Evolutionary conservation across 2,888 invertebrate genomes (phyloP).

Genomic region (Caenorhabditis doughertyi): DNA sequence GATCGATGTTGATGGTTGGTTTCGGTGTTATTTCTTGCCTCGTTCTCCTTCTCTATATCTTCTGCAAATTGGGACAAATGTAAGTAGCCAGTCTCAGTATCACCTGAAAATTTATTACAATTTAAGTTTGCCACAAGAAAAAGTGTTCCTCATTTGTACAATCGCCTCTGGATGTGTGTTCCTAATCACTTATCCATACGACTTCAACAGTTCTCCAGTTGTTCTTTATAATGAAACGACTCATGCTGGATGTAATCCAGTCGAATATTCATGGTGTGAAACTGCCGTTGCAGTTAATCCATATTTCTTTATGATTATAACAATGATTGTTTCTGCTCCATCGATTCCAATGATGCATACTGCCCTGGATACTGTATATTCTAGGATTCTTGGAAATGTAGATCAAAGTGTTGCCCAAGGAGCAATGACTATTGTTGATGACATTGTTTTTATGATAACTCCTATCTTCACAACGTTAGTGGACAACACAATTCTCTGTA

Average conservation of each 20-base stretch:
- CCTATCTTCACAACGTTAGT: slow-evolving; percentile 68
- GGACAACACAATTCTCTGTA: not conserved
- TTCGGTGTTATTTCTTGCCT: slow-evolving; percentile 52
- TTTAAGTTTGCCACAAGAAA: slow-evolving; percentile 58
- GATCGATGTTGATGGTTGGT: slow-evolving; percentile 49
- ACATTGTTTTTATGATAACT: slow-evolving; percentile 66
- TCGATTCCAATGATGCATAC: slow-evolving; percentile 62
- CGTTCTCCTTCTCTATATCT: slow-evolving; percentile 58
- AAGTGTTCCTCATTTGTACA: slow-evolving; percentile 50
- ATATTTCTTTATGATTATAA: slow-evolving; percentile 49
- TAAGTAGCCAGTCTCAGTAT: slow-evolving; percentile 16
- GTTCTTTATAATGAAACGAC: slow-evolving; percentile 63
- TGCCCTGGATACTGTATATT: slow-evolving; percentile 68
- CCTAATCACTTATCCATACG: slow-evolving; percentile 62
- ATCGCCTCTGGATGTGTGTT: slow-evolving; percentile 46
- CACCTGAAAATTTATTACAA: not conserved
- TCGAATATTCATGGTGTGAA: slow-evolving; percentile 66
- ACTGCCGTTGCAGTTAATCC: slow-evolving; percentile 47
- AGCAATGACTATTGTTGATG: slow-evolving; percentile 67
- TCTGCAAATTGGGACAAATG: slow-evolving; percentile 57
- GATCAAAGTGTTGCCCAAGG: slow-evolving; percentile 73
- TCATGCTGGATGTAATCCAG: slow-evolving; percentile 60
- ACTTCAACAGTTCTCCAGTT: slow-evolving; percentile 47
- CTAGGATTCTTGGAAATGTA: slow-evolving; percentile 68
- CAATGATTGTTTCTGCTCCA: slow-evolving; percentile 40